A percentile compares a stretch with the other conserved stretches of the same genome.
Evolutionary conservation across 2,797 vertebrate genomes (phyloP).

Genomic region (Phataginus tetradactyla): DNA sequence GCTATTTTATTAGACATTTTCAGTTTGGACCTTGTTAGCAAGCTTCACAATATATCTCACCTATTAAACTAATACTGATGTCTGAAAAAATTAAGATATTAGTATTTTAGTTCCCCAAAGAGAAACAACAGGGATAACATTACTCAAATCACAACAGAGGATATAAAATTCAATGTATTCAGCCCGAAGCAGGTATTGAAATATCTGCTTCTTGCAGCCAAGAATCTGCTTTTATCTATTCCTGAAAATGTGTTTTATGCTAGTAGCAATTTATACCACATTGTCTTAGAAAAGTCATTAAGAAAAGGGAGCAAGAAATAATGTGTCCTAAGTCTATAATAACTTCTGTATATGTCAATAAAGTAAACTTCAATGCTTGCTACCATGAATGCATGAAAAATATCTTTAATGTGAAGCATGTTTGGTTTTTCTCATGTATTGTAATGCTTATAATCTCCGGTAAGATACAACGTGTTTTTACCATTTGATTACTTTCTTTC

Average conservation of each 20-base stretch:
- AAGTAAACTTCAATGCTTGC: constrained; percentile 18
- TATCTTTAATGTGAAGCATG: background rate
- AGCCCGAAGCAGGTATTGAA: constrained; percentile 53
- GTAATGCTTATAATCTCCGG: background rate
- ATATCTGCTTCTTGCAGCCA: constrained; percentile 62
- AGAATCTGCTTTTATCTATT: constrained; percentile 68
- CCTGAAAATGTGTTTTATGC: constrained; percentile 54
- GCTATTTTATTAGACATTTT: background rate
- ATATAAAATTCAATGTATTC: constrained; percentile 58
- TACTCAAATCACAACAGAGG: constrained; percentile 38
- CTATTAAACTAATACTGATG: constrained; percentile 54
- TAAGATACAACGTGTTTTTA: background rate
- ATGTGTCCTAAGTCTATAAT: constrained; percentile 20
- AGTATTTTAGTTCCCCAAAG: constrained; percentile 32
- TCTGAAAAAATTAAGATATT: constrained; percentile 58
- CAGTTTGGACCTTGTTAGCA: background rate
- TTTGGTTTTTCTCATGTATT: background rate
- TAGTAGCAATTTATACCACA: constrained; percentile 56
- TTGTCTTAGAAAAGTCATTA: constrained; percentile 62
- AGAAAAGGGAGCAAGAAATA: constrained; percentile 53
- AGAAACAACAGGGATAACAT: constrained; percentile 26
- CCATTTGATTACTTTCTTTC: background rate
- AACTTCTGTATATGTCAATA: constrained; percentile 54
- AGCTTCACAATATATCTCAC: background rate
- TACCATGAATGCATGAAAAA: background rate